These are phyloP conservation scores for Chesias legatella DNA, from an alignment of 2,888 invertebrate genomes.

Conservation along the genomic window DNA sequence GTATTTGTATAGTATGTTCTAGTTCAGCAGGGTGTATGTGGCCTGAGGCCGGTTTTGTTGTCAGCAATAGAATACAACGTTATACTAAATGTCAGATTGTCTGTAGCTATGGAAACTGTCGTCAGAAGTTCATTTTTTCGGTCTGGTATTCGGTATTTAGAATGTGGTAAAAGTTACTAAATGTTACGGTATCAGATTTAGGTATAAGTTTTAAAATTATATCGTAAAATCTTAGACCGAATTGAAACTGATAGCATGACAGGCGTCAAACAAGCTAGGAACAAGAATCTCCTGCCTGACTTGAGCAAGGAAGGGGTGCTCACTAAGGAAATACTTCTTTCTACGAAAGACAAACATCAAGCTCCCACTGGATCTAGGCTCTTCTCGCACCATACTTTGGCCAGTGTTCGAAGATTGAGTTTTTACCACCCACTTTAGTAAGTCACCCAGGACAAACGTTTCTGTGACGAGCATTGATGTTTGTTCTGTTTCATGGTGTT, in stretches of 20 bases:
- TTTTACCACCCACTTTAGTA: slow-evolving; percentile 69
- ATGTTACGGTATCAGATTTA: slow-evolving; percentile 8
- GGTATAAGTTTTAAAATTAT: slow-evolving; percentile 22
- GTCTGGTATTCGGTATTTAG: too few relatives aligned
- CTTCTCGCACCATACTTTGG: slow-evolving; percentile 82
- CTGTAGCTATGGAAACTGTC: too few relatives aligned
- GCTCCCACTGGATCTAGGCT: slow-evolving; percentile 71
- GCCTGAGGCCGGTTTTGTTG: too few relatives aligned
- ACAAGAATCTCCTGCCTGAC: slow-evolving; percentile 67
- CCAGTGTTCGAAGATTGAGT: slow-evolving; percentile 73
- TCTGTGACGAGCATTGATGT: too few relatives aligned
- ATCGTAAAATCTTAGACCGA: slow-evolving; percentile 8
- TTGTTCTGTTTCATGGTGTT: too few relatives aligned
- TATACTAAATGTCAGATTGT: too few relatives aligned
- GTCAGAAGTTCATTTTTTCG: too few relatives aligned
- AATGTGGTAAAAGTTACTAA: background rate
- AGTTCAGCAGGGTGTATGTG: too few relatives aligned
- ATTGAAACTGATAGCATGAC: slow-evolving; percentile 37
- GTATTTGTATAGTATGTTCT: too few relatives aligned
- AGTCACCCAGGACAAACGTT: slow-evolving; percentile 32
- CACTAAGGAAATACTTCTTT: slow-evolving; percentile 57
- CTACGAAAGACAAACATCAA: slow-evolving; percentile 62
- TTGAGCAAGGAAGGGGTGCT: slow-evolving; percentile 65
- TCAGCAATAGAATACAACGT: too few relatives aligned
- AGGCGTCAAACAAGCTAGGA: slow-evolving; percentile 59